Evolutionary conservation across 2,797 vertebrate species (phyloP), one percentile per base, ranked within the genome.

Genomic region (Scarus forsteni): DNA sequence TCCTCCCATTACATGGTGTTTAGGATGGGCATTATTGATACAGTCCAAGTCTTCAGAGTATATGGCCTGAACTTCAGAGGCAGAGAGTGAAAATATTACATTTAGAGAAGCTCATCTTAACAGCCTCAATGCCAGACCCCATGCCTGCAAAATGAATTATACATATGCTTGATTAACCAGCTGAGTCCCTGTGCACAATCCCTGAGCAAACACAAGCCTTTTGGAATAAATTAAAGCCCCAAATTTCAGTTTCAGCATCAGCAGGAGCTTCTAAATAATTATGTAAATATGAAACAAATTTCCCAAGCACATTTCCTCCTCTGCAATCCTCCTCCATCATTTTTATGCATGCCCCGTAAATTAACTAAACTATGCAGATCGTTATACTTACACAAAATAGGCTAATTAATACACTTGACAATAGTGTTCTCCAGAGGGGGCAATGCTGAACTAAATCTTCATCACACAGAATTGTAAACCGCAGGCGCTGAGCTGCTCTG

Each of bases 361-460:
- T 92, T 92, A 92, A 91, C 92, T 93, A 91, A 90, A 90, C 90
- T 90, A 89, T 80, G 87, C 79, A 84, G 85, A 92, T 92, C 73
- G 77, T 92, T 91, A 92, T 86, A 91, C 85, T 91, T 90, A 90
- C 88, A 92, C 85, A 90, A 93, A 92, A 92, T 87, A 87, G 90
- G 88, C 90, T 93, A 92, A 94, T 93, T 92, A 93, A 93, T 92
- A 93, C 92, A 92, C 93, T 90, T 90, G 91, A 89, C 88, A 87
- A 92, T 92, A 88, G 79, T 36, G 67, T 85, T 86, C 85, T 85
- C 81, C 85, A 80, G 81, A 79, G 87, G 77, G 67, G 73, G 58
- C 39, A 44, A 67, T 83, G 86, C 81, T 88, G 86, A 88, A 81
- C 85, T 91, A 85, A 88, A 87, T 89, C 87, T 80, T 92, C 84